These are phyloP conservation scores for Drosophila obscura DNA, from an alignment of 1,140 invertebrate genomes.

Conservation along the genomic window DNA sequence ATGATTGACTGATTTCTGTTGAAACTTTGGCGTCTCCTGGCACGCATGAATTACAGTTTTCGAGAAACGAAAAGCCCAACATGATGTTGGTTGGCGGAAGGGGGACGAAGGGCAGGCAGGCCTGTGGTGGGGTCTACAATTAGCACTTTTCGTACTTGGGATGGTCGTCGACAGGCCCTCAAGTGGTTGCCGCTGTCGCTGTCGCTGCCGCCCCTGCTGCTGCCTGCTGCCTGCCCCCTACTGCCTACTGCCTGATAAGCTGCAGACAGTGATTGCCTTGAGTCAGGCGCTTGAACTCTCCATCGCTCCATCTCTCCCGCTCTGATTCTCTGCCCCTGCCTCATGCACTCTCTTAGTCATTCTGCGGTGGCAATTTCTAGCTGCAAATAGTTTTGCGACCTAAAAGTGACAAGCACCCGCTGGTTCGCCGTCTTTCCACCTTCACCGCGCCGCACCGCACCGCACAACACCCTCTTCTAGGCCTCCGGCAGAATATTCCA, in stretches of 20 bases:
- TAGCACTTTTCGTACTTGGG: conserved; percentile 63
- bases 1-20: conserved; percentile 82
- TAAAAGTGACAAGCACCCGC: conserved; percentile 61
- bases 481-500: conserved; percentile 2
- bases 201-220: no score
- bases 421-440: no score
- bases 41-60: conserved; percentile 79
- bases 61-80: conserved; percentile 67
- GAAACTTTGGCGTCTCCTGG: conserved; percentile 78
- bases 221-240: no score
- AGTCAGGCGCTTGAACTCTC: conserved; percentile 73
- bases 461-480: background rate
- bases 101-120: background rate
- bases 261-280: conserved; percentile 62
- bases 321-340: background rate
- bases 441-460: background rate
- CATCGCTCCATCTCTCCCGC: conserved; percentile 1
- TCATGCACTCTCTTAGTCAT: conserved; percentile 6
- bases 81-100: background rate
- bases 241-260: conserved; percentile 58
- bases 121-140: conserved; percentile 45
- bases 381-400: conserved; percentile 73
- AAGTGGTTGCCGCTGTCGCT: conserved; percentile 35
- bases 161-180: conserved; percentile 2
- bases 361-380: conserved; percentile 45